phyloP scores from a whole-genome alignment of 2,113 vertebrate genomes.

The Pristiophorus japonicus region DNA sequence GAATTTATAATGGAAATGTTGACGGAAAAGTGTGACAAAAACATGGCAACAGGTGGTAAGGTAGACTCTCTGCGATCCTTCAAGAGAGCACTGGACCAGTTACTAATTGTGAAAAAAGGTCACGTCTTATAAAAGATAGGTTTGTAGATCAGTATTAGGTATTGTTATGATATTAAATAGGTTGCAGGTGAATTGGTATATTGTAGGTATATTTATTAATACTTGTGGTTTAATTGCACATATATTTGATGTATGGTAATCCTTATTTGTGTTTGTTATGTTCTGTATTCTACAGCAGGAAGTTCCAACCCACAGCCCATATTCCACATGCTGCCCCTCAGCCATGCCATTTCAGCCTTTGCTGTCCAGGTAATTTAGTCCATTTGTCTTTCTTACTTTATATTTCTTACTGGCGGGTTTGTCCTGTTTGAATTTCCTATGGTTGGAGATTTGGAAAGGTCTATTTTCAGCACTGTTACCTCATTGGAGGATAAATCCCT shows the following conservation, averaged over 20 bases:
- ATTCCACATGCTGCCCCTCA: neutral
- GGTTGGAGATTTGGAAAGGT: neutral
- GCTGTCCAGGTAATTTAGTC: neutral
- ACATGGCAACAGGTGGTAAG: neutral
- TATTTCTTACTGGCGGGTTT: neutral
- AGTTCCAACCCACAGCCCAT: neutral
- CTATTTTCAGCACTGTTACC: neutral
- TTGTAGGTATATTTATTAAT: neutral
- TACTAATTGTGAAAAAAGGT: neutral
- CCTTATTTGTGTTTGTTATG: neutral
- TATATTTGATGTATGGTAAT: neutral
- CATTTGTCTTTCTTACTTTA: neutral
- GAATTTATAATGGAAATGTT: neutral
- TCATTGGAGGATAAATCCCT: neutral
- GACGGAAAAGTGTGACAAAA: neutral
- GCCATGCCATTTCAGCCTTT: neutral
- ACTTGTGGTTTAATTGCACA: neutral
- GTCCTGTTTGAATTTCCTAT: neutral
- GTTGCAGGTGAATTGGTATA: no score
- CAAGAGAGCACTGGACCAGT: neutral
- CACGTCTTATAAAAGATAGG: neutral
- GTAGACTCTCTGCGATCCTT: neutral
- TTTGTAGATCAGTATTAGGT: neutral
- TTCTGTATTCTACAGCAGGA: neutral
- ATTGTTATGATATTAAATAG: neutral